A percentile compares a stretch with the other conserved stretches of the same genome.
phyloP scores from a whole-genome alignment of 2,113 vertebrate genomes.

The Hymenochirus boettgeri region DNA sequence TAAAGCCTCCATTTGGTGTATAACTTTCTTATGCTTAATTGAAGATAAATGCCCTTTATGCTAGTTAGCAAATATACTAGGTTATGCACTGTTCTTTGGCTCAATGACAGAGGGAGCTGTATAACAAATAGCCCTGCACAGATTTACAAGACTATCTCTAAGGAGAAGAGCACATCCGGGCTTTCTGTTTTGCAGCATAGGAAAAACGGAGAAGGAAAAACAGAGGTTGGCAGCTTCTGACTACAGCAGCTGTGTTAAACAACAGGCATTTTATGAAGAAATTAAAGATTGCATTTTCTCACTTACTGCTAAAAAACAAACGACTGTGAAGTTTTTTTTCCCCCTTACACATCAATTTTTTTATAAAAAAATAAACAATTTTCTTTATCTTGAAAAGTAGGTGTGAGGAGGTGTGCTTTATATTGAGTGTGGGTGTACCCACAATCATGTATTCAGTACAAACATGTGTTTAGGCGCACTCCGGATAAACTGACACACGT shows the following conservation, averaged over 20 bases:
- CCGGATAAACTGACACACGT: no score
- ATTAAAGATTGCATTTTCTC: background rate
- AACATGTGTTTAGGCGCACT: no score
- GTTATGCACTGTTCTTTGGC: background rate
- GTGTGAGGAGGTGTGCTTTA: no score
- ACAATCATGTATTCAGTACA: no score
- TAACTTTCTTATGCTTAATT: no score
- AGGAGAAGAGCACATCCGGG: constrained; percentile 18
- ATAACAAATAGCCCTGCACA: constrained; percentile 5
- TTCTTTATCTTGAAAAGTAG: no score
- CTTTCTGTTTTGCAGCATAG: background rate
- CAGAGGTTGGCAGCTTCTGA: background rate
- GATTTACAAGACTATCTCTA: background rate
- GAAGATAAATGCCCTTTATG: no score
- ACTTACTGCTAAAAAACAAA: background rate
- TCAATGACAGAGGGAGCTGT: constrained; percentile 16
- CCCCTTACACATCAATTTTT: no score
- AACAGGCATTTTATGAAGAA: constrained; percentile 7
- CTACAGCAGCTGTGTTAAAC: background rate
- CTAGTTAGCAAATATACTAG: no score
- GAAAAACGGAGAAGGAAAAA: constrained; percentile 30
- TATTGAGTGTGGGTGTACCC: no score
- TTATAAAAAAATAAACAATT: no score
- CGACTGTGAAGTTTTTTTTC: background rate
- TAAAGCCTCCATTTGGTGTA: no score